Percentiles rank a stretch among this genome's conserved stretches.
phyloP scores from a whole-genome alignment of 2,888 invertebrate genomes.

The Caenorhabditis wallacei region DNA sequence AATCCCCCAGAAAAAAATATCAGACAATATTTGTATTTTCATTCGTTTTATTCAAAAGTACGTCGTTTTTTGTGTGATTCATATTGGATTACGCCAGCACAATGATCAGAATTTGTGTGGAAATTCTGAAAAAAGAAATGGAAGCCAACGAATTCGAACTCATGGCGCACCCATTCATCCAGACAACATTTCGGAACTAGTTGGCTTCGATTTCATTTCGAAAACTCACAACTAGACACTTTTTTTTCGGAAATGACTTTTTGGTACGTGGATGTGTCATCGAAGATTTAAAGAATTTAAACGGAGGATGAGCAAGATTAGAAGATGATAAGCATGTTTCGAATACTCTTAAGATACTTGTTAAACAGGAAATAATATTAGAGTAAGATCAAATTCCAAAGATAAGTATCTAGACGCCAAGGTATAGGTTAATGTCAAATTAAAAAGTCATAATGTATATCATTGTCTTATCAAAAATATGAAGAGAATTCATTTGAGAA shows the following conservation, averaged over 20 bases:
- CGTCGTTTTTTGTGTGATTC: conserved; percentile 31
- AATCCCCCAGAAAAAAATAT: background rate
- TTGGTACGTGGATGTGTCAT: conserved; percentile 19
- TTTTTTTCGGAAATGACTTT: conserved; percentile 27
- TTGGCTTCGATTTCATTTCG: conserved; percentile 19
- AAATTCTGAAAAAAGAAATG: conserved; percentile 10
- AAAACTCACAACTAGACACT: conserved; percentile 17
- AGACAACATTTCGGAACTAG: conserved; percentile 34
- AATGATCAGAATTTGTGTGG: conserved; percentile 31
- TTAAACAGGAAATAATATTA: background rate
- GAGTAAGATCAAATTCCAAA: background rate
- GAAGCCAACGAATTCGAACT: conserved; percentile 27
- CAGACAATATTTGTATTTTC: conserved; percentile 27
- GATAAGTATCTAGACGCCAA: background rate
- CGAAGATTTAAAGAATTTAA: background rate
- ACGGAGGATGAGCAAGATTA: conserved; percentile 8
- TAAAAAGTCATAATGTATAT: too few relatives aligned
- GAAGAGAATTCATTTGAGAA: too few relatives aligned
- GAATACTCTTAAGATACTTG: background rate
- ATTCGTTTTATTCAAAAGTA: conserved; percentile 19
- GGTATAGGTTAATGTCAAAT: conserved; percentile 4
- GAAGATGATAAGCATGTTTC: conserved; percentile 20
- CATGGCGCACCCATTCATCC: conserved; percentile 31
- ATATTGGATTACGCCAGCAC: conserved; percentile 12
- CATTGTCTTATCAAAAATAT: too few relatives aligned